Evolutionary conservation across 2,888 invertebrate genomes (phyloP).

Genomic region (Drosophila pseudotakahashii): DNA sequence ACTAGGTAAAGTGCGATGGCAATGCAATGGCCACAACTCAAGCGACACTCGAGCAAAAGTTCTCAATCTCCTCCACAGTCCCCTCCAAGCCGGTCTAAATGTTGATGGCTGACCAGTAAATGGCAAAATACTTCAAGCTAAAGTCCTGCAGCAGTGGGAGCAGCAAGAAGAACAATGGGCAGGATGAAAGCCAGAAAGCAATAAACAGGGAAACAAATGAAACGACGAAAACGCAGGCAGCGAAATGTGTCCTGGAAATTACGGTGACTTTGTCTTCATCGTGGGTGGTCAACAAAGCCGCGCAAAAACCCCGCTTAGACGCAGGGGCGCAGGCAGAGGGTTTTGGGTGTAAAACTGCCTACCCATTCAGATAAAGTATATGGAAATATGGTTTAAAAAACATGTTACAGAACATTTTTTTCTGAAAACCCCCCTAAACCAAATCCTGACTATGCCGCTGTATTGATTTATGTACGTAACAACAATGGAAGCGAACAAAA

Average conservation of each 20-base stretch:
- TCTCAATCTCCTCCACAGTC: conserved; percentile 4
- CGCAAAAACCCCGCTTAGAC: conserved; percentile 33
- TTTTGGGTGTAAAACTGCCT: no score
- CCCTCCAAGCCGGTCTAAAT: conserved; percentile 33
- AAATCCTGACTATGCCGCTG: no score
- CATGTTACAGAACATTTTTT: no score
- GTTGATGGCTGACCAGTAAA: conserved; percentile 71
- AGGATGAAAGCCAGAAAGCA: conserved; percentile 52
- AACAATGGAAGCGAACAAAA: conserved; percentile 55
- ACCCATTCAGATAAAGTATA: no score
- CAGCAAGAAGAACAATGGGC: conserved; percentile 28
- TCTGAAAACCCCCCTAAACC: no score
- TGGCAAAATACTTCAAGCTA: conserved; percentile 72
- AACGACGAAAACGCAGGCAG: conserved; percentile 50
- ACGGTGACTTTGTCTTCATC: conserved; percentile 60
- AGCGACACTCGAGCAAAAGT: conserved; percentile 30
- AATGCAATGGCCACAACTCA: conserved; percentile 20
- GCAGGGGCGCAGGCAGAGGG: conserved; percentile 1
- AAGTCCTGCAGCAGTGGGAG: conserved; percentile 48
- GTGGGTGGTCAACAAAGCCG: conserved; percentile 48
- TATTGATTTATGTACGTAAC: conserved; percentile 17
- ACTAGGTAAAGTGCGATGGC: conserved; percentile 18
- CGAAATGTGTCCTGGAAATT: conserved; percentile 68
- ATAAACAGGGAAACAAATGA: conserved; percentile 67
- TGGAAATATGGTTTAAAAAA: no score